phyloP scores from a whole-genome alignment of 2,113 vertebrate species.

The Australoheros scitulus region DNA sequence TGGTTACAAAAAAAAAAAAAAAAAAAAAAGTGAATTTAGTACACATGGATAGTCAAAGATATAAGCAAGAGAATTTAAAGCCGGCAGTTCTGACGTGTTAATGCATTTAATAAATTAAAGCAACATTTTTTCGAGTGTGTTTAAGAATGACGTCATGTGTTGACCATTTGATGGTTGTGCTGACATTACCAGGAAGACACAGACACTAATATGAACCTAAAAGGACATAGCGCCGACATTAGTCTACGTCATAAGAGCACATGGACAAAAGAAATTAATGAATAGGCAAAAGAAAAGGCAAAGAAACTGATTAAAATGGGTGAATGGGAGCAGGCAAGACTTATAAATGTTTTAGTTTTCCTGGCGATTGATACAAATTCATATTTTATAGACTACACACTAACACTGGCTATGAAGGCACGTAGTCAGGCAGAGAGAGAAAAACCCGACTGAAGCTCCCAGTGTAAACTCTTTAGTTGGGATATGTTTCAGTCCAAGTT shows the following conservation, averaged over 20 bases:
- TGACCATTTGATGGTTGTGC: not conserved
- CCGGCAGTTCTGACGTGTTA: not conserved
- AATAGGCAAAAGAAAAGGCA: conserved; percentile 23
- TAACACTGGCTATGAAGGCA: conserved; percentile 20
- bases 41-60: not conserved
- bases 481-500: conserved; percentile 52
- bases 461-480: conserved; percentile 37
- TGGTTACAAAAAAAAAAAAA: conserved; percentile 32
- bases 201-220: conserved; percentile 12
- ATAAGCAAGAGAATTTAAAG: not conserved
- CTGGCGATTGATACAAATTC: not conserved
- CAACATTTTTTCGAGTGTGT: not conserved
- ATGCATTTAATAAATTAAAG: not conserved
- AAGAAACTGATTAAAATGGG: not conserved
- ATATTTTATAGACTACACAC: not conserved
- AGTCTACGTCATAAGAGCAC: not conserved
- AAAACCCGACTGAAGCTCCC: conserved; percentile 11
- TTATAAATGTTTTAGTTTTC: not conserved
- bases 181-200: conserved; percentile 18
- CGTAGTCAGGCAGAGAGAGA: not conserved
- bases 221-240: conserved; percentile 9
- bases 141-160: not conserved
- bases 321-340: not conserved
- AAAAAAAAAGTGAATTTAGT: not conserved
- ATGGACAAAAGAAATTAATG: not conserved